phyloP scores from a whole-genome alignment of 2,113 vertebrate genomes.

The Crotalus viridis region DNA sequence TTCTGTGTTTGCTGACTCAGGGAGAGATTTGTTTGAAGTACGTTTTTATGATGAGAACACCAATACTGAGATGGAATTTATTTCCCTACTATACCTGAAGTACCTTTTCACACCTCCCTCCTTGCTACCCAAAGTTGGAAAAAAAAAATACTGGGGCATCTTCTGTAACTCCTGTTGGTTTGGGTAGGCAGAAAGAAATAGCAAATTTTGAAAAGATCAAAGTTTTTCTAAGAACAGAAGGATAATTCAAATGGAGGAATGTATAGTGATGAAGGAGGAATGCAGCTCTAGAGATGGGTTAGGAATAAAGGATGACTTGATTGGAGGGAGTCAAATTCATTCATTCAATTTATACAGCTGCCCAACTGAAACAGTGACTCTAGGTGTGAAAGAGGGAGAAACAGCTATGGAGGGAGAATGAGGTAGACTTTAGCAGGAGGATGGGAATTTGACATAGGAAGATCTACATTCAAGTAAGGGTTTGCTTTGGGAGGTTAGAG shows the following conservation, averaged over 20 bases:
- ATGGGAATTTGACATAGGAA: background rate
- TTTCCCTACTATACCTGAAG: background rate
- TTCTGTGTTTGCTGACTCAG: background rate
- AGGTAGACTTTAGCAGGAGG: slow-evolving; percentile 23
- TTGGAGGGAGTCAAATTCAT: background rate
- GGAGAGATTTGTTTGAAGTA: background rate
- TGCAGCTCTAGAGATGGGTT: slow-evolving; percentile 6
- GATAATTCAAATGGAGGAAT: background rate
- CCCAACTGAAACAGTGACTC: too few species aligned
- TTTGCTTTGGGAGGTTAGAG: slow-evolving; percentile 9
- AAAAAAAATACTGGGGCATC: background rate
- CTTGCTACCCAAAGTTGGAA: background rate
- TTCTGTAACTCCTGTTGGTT: background rate
- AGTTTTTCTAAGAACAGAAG: background rate
- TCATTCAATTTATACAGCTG: background rate
- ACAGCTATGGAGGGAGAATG: background rate
- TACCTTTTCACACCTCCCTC: slow-evolving; percentile 8
- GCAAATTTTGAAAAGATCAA: background rate
- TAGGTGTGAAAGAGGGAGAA: background rate
- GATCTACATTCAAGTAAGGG: slow-evolving; percentile 30
- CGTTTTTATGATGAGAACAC: background rate
- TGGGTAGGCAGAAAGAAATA: background rate
- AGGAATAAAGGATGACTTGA: slow-evolving; percentile 6
- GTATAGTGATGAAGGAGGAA: background rate
- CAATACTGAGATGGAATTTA: background rate